Evolutionary conservation across 37 sponge, comb jelly and placozoan genomes (phyloP), one percentile per base, ranked within the genome.

Genomic region (Beroe ovata): DNA sequence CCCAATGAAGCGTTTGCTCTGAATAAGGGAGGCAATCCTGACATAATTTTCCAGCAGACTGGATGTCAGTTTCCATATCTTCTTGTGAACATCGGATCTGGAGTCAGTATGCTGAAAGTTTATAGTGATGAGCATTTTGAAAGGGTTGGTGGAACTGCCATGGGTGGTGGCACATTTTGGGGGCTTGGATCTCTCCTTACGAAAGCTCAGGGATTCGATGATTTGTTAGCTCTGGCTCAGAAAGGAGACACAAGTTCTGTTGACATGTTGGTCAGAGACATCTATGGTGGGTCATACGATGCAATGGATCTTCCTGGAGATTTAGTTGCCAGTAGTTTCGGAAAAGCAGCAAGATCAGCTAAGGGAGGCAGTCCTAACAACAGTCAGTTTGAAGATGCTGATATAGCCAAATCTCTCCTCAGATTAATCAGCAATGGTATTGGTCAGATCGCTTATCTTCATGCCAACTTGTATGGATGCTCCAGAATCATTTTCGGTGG

Each of bases 11-110:
- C 95, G 36, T 95, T 95, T 90, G 93, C 93, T 38, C 95, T 92
- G 92, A 72, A 89, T 54, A 91, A 92, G 30, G 91, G 91, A 4
- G 92, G 91, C 32, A 42, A 69, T 35, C 77, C 89, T 34, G 91
- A 91, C 19, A 66, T 90, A 26, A 66, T 60, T 1, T 77, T 77
- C 54, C 84, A 42, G 54, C 39, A 77, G 25, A 25, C 84, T 2
- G 84, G 84, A 1, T 77, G 84, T 40, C 54, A 77, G 20, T 96
- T 95, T 77, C 99, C 99, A 0, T 98, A 96, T 90, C 93, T 98
- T 62, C 88, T 98, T 8, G 96, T 96, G 35, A 98, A 98, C 89
- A 95, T 98, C 61, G 99, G 99, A 3, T 98, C 99, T 25, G 99
- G 99, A 19, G 96, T 98, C 30, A 98, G 99, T 81, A 94, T 98